Conservation (phyloP, 1,140 invertebrate species). For the Aphaenogaster ashmeadi region DNA sequence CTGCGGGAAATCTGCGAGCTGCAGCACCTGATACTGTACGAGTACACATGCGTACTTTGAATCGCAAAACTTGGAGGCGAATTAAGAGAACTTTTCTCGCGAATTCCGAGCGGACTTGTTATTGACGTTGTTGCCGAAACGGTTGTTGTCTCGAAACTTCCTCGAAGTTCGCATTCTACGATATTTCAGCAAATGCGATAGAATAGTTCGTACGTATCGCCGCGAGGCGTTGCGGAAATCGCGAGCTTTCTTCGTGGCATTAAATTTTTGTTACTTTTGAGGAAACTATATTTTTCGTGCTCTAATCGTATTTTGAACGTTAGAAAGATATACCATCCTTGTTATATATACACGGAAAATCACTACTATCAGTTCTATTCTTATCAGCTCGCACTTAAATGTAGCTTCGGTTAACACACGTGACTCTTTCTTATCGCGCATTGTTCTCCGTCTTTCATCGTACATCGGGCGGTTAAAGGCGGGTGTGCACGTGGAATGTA, state of each 20-base stretch:
- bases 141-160: constrained; percentile 28
- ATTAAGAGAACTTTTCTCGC: constrained; percentile 25
- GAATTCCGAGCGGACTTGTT: constrained; percentile 21
- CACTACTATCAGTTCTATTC: constrained; percentile 13
- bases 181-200: constrained; percentile 14
- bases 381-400: constrained; percentile 28
- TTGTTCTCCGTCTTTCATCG: constrained; percentile 46
- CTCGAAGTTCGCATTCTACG: neutral
- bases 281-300: neutral
- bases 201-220: neutral
- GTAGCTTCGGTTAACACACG: neutral
- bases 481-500: constrained; percentile 29
- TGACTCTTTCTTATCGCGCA: constrained; percentile 7
- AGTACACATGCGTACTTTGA: neutral
- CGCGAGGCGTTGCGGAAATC: neutral
- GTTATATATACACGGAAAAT: neutral
- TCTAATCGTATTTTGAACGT: neutral
- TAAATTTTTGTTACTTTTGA: constrained; percentile 12
- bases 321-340: neutral
- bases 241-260: neutral
- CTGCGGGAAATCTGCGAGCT: neutral
- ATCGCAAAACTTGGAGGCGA: constrained; percentile 19
- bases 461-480: neutral
- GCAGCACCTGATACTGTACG: neutral
- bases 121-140: constrained; percentile 47